These are phyloP conservation scores for Drosophila borborema DNA, from an alignment of 2,888 invertebrate genomes.

Conservation along the genomic window DNA sequence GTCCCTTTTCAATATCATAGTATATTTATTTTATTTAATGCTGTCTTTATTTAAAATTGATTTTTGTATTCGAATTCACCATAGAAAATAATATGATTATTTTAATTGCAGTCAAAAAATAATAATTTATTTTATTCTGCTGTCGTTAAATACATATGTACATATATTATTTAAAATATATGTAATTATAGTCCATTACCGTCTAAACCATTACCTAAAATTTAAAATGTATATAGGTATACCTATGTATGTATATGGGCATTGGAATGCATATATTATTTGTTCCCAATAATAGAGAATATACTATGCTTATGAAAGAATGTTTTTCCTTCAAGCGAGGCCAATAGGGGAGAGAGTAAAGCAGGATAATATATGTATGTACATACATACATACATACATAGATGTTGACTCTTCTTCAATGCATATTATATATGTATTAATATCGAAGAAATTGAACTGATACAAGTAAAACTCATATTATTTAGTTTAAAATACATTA, in stretches of 20 bases:
- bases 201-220: not conserved
- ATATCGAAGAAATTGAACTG: not conserved
- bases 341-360: not conserved
- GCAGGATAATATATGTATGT: not conserved
- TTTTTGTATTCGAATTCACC: not conserved
- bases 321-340: too few species aligned
- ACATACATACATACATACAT: not conserved
- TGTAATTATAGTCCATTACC: not conserved
- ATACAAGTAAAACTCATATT: not conserved
- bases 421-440: not conserved
- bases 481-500: too few species aligned
- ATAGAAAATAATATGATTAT: not conserved
- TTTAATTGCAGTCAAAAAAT: not conserved
- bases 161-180: not conserved
- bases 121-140: not conserved
- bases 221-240: too few species aligned
- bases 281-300: too few species aligned
- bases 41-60: not conserved
- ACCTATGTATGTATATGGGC: too few species aligned
- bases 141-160: not conserved
- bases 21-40: not conserved
- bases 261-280: too few species aligned
- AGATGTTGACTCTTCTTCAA: not conserved
- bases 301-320: too few species aligned
- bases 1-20: not conserved